Evolutionary conservation across 2,797 vertebrate species (phyloP).

Genomic region (Pseudomugil tenellus): DNA sequence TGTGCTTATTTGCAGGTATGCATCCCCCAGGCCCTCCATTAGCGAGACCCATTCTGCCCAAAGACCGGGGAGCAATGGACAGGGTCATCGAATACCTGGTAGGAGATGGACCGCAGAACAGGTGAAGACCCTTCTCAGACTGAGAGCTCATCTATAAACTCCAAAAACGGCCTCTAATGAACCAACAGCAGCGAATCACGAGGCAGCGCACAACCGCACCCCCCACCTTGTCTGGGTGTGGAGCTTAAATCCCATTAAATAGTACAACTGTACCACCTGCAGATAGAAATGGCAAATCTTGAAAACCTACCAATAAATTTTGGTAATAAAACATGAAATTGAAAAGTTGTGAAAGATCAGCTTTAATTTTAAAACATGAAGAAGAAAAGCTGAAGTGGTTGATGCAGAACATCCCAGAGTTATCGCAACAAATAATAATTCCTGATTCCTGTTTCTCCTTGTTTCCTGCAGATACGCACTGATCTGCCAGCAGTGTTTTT

Average conservation of each 20-base stretch:
- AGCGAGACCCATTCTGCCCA: constrained; percentile 91
- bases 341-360: too few relatives aligned
- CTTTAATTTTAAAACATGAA: background rate
- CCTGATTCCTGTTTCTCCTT: background rate
- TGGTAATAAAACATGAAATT: too few relatives aligned
- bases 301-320: background rate
- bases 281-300: background rate
- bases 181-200: background rate
- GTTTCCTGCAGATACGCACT: constrained; percentile 87
- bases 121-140: constrained; percentile 72
- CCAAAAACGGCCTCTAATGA: too few relatives aligned
- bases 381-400: background rate
- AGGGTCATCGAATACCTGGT: constrained; percentile 96
- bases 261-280: background rate
- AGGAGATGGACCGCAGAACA: constrained; percentile 97
- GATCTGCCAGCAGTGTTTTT: constrained; percentile 97
- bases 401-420: background rate
- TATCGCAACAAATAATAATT: background rate
- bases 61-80: constrained; percentile 91
- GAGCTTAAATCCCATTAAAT: too few relatives aligned
- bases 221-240: background rate
- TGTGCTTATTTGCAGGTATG: constrained; percentile 80
- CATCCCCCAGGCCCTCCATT: constrained; percentile 95
- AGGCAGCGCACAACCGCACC: too few relatives aligned
- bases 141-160: background rate